A percentile compares a stretch with the other conserved stretches of the same genome.
Conservation (phyloP, 2,888 invertebrate genomes). For the Tetragonula carbonaria region DNA sequence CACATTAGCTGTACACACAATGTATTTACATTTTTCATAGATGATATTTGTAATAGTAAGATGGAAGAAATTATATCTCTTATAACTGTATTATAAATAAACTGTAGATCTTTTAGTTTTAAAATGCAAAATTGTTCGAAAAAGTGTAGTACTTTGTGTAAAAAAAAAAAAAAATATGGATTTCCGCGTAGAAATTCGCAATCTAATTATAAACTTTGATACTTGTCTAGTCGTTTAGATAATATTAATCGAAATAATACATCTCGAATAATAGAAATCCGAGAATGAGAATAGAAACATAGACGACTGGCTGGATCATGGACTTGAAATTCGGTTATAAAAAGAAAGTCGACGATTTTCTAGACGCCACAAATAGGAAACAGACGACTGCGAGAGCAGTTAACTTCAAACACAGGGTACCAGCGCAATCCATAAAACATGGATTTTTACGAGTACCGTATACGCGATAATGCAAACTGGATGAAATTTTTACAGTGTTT, state of each 20-base stretch:
- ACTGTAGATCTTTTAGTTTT: too few relatives aligned
- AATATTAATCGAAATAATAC: background rate
- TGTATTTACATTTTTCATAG: too few relatives aligned
- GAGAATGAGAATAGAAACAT: background rate
- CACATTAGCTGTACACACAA: too few relatives aligned
- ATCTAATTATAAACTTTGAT: too few relatives aligned
- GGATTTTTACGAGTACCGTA: conserved; percentile 17
- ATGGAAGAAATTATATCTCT: too few relatives aligned
- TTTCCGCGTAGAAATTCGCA: too few relatives aligned
- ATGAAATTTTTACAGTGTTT: conserved; percentile 21
- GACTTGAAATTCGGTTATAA: background rate
- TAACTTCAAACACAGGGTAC: conserved; percentile 18
- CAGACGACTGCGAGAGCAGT: conserved; percentile 7
- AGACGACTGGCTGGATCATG: background rate
- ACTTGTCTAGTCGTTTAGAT: too few relatives aligned
- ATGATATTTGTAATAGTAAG: too few relatives aligned
- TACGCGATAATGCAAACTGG: conserved; percentile 7
- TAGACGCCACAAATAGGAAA: background rate
- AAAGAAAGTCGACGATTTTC: background rate
- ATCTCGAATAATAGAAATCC: background rate
- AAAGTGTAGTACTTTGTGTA: too few relatives aligned
- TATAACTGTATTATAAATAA: too few relatives aligned
- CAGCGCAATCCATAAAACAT: conserved; percentile 13
- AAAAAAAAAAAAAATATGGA: too few relatives aligned
- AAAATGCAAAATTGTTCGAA: too few relatives aligned